Conservation (phyloP, 2,113 vertebrate genomes). For the Eulemur macaco region DNA sequence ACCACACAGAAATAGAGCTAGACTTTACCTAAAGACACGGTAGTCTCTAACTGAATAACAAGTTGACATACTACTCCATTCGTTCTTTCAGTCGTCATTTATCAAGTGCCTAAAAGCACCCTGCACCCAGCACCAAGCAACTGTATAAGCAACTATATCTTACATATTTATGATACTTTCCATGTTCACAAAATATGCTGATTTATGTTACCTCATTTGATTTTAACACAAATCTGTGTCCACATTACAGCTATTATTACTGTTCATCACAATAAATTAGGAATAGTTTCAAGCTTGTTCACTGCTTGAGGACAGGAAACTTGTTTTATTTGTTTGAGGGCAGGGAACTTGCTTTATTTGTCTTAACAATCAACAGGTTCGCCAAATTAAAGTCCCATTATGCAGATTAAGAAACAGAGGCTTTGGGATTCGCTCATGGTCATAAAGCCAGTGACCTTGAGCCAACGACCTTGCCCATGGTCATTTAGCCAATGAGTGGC, state of each 20-base stretch:
- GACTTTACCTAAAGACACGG: background rate
- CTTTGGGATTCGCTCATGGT: background rate
- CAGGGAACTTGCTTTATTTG: background rate
- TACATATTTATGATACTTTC: background rate
- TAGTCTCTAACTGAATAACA: background rate
- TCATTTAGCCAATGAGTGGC: background rate
- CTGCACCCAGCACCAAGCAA: background rate
- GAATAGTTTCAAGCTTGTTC: background rate
- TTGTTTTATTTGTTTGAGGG: background rate
- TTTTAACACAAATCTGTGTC: background rate
- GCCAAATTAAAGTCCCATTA: constrained; percentile 1
- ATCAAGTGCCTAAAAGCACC: background rate
- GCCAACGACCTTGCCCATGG: background rate
- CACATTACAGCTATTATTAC: background rate
- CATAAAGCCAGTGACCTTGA: background rate
- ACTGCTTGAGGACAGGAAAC: background rate
- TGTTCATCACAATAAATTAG: background rate
- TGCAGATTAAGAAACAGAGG: background rate
- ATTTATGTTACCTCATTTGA: background rate
- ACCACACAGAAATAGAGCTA: background rate
- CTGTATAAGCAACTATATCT: background rate
- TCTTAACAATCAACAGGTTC: background rate
- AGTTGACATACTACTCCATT: background rate
- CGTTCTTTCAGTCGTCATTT: background rate
- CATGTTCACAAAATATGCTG: background rate